phyloP scores from a whole-genome alignment of 2,797 vertebrate genomes.

The Hemitrygon akajei region DNA sequence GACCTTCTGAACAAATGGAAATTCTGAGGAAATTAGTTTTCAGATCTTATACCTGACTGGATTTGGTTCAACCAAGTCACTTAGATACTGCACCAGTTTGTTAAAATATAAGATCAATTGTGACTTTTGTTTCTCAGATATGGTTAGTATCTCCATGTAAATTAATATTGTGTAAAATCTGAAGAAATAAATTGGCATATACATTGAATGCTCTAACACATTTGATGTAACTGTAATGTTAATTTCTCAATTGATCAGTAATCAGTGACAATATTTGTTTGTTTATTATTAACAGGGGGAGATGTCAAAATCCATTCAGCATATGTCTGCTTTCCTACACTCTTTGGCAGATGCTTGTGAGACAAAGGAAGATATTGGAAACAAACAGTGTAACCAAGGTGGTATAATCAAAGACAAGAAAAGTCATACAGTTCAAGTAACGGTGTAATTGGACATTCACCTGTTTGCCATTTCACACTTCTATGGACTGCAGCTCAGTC shows the following conservation, averaged over 20 bases:
- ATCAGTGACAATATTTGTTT: conserved; percentile 68
- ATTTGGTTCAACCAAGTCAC: neutral
- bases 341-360: conserved; percentile 68
- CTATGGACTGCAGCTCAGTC: conserved; percentile 90
- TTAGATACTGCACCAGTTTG: too few relatives aligned
- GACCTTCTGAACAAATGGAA: neutral
- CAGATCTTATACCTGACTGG: too few relatives aligned
- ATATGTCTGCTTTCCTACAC: conserved; percentile 66
- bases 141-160: neutral
- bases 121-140: neutral
- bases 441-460: conserved; percentile 98
- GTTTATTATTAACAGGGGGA: conserved; percentile 72
- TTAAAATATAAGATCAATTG: neutral
- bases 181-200: conserved; percentile 35
- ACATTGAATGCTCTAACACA: conserved; percentile 55
- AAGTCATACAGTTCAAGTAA: conserved; percentile 84
- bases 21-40: neutral
- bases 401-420: conserved; percentile 73
- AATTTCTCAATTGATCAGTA: conserved; percentile 70
- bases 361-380: conserved; percentile 55
- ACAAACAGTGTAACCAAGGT: conserved; percentile 68
- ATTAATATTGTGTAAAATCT: neutral
- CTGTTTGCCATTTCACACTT: conserved; percentile 85
- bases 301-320: conserved; percentile 72
- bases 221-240: conserved; percentile 58